A percentile compares a stretch with the other conserved stretches of the same genome.
These are phyloP conservation scores for Struthio camelus DNA, from an alignment of 2,113 vertebrate genomes.

Conservation along the genomic window DNA sequence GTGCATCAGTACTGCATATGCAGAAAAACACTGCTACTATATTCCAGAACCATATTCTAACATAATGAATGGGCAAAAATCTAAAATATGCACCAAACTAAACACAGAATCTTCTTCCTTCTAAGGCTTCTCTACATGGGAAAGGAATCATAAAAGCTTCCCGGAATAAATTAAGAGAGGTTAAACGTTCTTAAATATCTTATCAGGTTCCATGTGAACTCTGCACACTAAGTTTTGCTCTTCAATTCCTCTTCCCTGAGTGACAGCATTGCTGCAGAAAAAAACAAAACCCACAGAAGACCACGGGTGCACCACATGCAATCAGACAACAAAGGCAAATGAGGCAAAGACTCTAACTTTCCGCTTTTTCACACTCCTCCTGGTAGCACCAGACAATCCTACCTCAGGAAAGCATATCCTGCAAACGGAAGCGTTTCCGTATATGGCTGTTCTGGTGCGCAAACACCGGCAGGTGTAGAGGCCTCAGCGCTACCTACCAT, in stretches of 20 bases:
- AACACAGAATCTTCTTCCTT: neutral
- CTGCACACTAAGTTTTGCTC: neutral
- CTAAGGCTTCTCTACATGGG: neutral
- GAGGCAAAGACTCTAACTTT: rapidly evolving
- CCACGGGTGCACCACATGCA: rapidly evolving
- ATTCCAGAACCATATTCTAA: neutral
- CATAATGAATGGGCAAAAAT: slow-evolving; percentile 1
- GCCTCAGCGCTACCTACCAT: rapidly evolving
- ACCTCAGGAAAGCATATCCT: neutral
- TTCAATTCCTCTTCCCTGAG: neutral
- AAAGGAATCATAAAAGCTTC: neutral
- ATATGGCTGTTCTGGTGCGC: neutral
- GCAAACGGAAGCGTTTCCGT: rapidly evolving
- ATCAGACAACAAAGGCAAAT: neutral
- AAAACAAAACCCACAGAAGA: rapidly evolving
- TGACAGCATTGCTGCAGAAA: rapidly evolving
- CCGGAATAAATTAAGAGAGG: neutral
- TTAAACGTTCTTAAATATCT: neutral
- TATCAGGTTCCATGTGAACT: rapidly evolving
- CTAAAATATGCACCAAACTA: slow-evolving; percentile 13
- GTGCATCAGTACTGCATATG: neutral
- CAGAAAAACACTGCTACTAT: neutral
- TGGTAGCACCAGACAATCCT: neutral
- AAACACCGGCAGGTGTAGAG: rapidly evolving
- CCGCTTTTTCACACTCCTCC: neutral